Evolutionary conservation across 2,888 invertebrate genomes (phyloP).

Genomic region (Nemapogon koenigi): DNA sequence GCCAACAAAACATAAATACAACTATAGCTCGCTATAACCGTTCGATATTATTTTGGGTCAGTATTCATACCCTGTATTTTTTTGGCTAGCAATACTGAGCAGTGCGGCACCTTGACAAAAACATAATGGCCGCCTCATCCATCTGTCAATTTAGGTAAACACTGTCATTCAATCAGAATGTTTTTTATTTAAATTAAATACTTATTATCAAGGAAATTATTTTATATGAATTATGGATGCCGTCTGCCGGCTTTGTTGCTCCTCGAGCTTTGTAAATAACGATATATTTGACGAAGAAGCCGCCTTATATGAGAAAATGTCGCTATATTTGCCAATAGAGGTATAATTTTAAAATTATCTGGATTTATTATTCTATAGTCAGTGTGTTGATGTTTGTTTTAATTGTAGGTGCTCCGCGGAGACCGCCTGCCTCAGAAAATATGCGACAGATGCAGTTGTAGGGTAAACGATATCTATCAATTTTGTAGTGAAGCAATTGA

Average conservation of each 20-base stretch:
- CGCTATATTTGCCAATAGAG: conserved; percentile 76
- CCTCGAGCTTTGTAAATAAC: conserved; percentile 65
- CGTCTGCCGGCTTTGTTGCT: conserved; percentile 53
- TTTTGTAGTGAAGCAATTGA: conserved; percentile 74
- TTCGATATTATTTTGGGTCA: no score
- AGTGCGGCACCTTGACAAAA: no score
- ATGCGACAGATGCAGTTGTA: conserved; percentile 74
- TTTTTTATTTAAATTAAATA: no score
- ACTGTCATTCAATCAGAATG: no score
- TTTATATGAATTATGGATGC: conserved; percentile 39
- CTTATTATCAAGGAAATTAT: no score
- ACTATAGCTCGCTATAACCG: no score
- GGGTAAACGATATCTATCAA: conserved; percentile 74
- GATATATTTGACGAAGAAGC: conserved; percentile 74
- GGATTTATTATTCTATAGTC: conserved; percentile 8
- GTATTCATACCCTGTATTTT: no score
- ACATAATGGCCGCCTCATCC: no score
- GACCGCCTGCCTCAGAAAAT: conserved; percentile 75
- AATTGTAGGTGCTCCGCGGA: conserved; percentile 66
- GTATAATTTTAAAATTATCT: conserved; percentile 39
- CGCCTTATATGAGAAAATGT: conserved; percentile 73
- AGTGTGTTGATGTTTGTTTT: conserved; percentile 1
- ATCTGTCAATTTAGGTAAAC: no score
- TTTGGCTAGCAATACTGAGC: no score
- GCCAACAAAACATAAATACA: no score